Evolutionary conservation across 2,797 vertebrate species (phyloP), one percentile per base, ranked within the genome.

Genomic region (Myiotriccus ornatus): DNA sequence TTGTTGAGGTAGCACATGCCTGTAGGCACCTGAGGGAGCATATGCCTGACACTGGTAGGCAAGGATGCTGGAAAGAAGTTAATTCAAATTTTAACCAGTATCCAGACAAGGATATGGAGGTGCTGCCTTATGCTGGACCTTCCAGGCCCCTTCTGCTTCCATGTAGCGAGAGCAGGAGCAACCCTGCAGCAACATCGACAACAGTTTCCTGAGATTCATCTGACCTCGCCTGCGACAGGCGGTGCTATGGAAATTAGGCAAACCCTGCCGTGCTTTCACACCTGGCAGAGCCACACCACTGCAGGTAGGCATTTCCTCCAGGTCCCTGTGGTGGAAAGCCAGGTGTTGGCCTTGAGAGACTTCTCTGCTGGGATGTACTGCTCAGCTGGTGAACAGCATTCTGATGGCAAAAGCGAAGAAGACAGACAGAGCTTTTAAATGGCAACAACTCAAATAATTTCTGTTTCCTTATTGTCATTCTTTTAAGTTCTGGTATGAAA

Each of bases 201-300:
- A 23, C n/a, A 55, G 19, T 44, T 67, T 71, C 63, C 59, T 13
- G 13, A 57, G 39, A 27, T 69, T 67, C 10, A 11, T 21, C 57
- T 85, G 37, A 4, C 81, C 32, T 75, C 46, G 5, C n/a, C 37
- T 76, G 43, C 0, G 0, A 25, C 0, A 4, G 24, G 19, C 15
- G n/a, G 62, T 44, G 39, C 10, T 0, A 1, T 12, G 63, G 47
- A 28, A 35, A 49, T 11, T 1, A 34, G 59, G 32, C 13, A 68
- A 62, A 14, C 20, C 28, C 22, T 43, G 39, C 34, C 32, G 32
- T 25, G 7, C 15, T 39, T 57, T 74, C 74, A 59, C 24, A 20
- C 21, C 27, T n/a, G 41, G 25, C 71, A 50, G 28, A 77, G 15
- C 17, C 52, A 46, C 13, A 10, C 39, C 19, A 27, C 64, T 28